These are phyloP conservation scores for Thera obeliscata DNA, from an alignment of 2,888 invertebrate species.

Conservation along the genomic window DNA sequence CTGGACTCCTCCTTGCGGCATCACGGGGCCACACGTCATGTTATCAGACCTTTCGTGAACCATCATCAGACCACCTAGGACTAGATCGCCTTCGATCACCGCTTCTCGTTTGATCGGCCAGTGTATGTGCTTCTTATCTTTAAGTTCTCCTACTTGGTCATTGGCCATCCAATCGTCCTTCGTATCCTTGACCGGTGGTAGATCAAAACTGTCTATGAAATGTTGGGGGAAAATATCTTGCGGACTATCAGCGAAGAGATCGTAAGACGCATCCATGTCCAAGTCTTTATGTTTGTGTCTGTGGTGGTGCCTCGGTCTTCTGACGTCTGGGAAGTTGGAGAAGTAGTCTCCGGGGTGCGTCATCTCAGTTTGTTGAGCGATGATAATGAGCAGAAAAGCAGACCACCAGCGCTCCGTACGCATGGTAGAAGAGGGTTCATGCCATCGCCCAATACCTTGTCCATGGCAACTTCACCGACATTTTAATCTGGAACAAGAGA, in stretches of 20 bases:
- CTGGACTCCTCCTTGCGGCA: slow-evolving; percentile 96
- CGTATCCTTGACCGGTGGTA: slow-evolving; percentile 51
- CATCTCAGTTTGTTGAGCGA: slow-evolving; percentile 66
- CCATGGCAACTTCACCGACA: slow-evolving; percentile 59
- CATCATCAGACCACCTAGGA: slow-evolving; percentile 97
- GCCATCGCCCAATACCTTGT: slow-evolving; percentile 61
- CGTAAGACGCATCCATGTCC: slow-evolving; percentile 43
- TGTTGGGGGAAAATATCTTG: slow-evolving; percentile 53
- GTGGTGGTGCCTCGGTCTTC: slow-evolving; percentile 61
- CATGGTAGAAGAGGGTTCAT: slow-evolving; percentile 70
- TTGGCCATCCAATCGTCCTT: slow-evolving; percentile 72
- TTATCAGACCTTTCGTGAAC: slow-evolving; percentile 95
- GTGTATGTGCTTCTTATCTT: slow-evolving; percentile 71
- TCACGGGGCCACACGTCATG: slow-evolving; percentile 95
- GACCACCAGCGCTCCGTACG: slow-evolving; percentile 66
- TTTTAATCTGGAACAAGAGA: slow-evolving; percentile 72
- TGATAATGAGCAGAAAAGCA: slow-evolving; percentile 65
- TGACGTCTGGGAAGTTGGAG: slow-evolving; percentile 39
- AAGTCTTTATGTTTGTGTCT: slow-evolving; percentile 70
- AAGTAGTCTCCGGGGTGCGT: slow-evolving; percentile 54
- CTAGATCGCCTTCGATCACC: slow-evolving; percentile 93
- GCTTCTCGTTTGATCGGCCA: slow-evolving; percentile 96
- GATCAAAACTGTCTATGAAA: slow-evolving; percentile 54
- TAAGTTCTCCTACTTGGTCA: slow-evolving; percentile 71
- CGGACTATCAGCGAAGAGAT: slow-evolving; percentile 46